Evolutionary conservation across 2,888 invertebrate species (phyloP), one percentile per base, ranked within the genome.

Genomic region (Flexamia atlantica): DNA sequence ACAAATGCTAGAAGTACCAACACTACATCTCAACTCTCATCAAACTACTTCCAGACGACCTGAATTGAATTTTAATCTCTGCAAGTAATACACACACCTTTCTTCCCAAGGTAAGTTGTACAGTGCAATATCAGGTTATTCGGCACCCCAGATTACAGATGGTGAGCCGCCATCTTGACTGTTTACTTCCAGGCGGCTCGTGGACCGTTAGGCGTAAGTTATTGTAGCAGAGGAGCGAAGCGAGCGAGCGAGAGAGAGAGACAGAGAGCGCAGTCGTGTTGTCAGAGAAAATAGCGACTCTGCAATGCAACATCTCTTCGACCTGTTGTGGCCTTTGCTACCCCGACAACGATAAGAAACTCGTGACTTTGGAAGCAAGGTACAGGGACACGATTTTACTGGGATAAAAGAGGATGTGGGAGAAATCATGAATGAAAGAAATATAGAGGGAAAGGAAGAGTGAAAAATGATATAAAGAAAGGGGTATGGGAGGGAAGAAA

Each of bases 121-220:
- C n/a, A n/a, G n/a, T n/a, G n/a, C n/a, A n/a, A n/a, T n/a, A n/a
- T n/a, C 50, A n/a, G 12, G n/a, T 50, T 50, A 50, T 50, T 50
- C 50, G n/a, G 12, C 5, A 50, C 12, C n/a, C 50, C 50, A 50
- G 50, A 50, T 50, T 50, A 12, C 50, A 50, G 50, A 50, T 50
- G 50, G 50, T 50, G 50, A 17, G 46, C 46, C 46, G 17, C 46
- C 46, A 46, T 46, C 46, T 46, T 46, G 46, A 17, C 14, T 28
- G 25, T 64, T 64, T 64, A 64, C 64, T 57, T 57, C 23, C 23
- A 57, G 7, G 20, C 64, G 64, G 64, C 72, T 2, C 72, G 20
- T 40, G 46, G 14, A 76, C 76, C 76, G 76, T 76, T 76, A 76
- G 46, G 28, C 40, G 40, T 50, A 76, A 46, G 76, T 76, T 76